A percentile compares a stretch with the other conserved stretches of the same genome.
Conservation (phyloP, 2,888 invertebrate species). For the Scaptomyza parva region DNA sequence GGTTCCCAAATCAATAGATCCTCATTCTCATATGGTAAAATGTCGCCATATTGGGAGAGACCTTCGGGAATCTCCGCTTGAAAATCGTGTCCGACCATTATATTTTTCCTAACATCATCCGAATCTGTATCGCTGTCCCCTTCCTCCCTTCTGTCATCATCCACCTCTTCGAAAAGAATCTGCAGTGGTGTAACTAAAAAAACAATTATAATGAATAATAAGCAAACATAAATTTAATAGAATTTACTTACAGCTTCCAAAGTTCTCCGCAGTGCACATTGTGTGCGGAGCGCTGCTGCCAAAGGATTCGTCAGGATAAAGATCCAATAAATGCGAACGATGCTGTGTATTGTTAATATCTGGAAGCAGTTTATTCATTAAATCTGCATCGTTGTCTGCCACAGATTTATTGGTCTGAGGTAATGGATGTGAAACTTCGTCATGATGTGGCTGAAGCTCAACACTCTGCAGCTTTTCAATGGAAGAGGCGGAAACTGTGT, state of each 20-base stretch:
- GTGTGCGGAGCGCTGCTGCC: conserved; percentile 7
- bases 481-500: conserved; percentile 4
- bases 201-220: not conserved
- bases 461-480: not conserved
- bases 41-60: conserved; percentile 95
- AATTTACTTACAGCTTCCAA: conserved; percentile 61
- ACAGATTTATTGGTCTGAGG: not conserved
- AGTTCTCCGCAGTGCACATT: conserved; percentile 30
- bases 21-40: conserved; percentile 97
- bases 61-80: conserved; percentile 98
- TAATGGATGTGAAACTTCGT: not conserved
- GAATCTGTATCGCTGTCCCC: conserved; percentile 76
- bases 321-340: conserved; percentile 86
- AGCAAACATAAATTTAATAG: not conserved
- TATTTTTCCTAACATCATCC: conserved; percentile 86
- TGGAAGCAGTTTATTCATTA: conserved; percentile 8
- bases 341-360: conserved; percentile 65
- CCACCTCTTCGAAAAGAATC: conserved; percentile 81
- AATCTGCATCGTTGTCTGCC: conserved; percentile 22
- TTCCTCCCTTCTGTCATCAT: conserved; percentile 87
- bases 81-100: conserved; percentile 97
- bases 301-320: conserved; percentile 85
- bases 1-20: conserved; percentile 98
- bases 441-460: not conserved
- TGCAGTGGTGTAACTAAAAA: conserved; percentile 66